Percentiles rank a stretch among this genome's conserved stretches.
These are phyloP conservation scores for Marmota monax DNA, from an alignment of 2,113 vertebrate species.

Conservation along the genomic window DNA sequence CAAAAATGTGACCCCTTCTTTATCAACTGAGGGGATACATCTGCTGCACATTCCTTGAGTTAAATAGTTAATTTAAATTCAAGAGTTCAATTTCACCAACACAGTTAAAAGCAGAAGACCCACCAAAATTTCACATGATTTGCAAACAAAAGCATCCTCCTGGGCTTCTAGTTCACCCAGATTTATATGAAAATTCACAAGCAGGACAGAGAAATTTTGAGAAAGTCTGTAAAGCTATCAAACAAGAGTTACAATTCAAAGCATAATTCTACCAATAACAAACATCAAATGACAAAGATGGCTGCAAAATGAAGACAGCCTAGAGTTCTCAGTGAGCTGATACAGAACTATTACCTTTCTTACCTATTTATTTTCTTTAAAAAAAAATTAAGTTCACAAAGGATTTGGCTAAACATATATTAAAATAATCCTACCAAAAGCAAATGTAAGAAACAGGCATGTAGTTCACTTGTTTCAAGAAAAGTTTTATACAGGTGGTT, in stretches of 20 bases:
- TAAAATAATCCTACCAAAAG: conserved; percentile 66
- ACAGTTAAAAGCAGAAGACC: conserved; percentile 12
- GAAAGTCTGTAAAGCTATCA: conserved; percentile 23
- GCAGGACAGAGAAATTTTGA: conserved; percentile 47
- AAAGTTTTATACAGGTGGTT: conserved; percentile 74
- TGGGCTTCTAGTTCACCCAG: conserved; percentile 23
- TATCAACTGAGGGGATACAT: not conserved
- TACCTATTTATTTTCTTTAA: conserved; percentile 49
- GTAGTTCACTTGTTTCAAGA: conserved; percentile 55
- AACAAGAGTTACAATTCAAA: conserved; percentile 47
- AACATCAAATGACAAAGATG: conserved; percentile 50
- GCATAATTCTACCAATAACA: conserved; percentile 46
- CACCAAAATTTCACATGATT: conserved; percentile 45
- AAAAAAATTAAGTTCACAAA: conserved; percentile 34
- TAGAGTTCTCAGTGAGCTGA: conserved; percentile 7
- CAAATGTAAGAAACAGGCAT: conserved; percentile 64
- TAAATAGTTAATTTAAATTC: conserved; percentile 23
- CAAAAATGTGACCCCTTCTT: not conserved
- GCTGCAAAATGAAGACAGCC: not conserved
- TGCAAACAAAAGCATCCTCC: conserved; percentile 17
- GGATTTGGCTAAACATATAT: conserved; percentile 67
- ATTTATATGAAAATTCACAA: conserved; percentile 37
- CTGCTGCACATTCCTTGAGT: conserved; percentile 12
- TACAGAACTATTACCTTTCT: conserved; percentile 57
- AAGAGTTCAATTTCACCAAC: conserved; percentile 27